Evolutionary conservation across 1,140 invertebrate species (phyloP), one percentile per base, ranked within the genome.

Genomic region (Drosophila suzukii): DNA sequence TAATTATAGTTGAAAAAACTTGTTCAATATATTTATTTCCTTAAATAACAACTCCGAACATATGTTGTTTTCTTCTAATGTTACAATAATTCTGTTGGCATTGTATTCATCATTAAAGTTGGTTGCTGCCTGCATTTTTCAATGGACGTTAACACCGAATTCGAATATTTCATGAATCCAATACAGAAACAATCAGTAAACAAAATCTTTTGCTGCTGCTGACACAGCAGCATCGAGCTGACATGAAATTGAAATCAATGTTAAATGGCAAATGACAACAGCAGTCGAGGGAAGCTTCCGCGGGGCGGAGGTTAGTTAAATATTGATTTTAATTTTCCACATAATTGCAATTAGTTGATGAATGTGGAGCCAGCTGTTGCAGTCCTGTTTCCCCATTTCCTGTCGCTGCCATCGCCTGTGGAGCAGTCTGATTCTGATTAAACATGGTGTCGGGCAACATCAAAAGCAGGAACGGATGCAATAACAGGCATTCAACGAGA

Each of bases 261-360:
- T 63, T 76, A 57, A 76, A 76, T 81, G 67, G 66, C 78, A 53
- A 81, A 54, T 75, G 75, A 60, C 63, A 80, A 56, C 44, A 15
- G 56, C 32, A 44, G 32, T 38, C 53, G 30, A 41, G 50, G 17
- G 20, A 6, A 32, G 53, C 59, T 36, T 27, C 36, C 34, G 24
- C 17, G 50, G 58, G 46, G 39, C 44, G 67, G 61, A 65, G 65
- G 62, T 62, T 65, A 75, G 75, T 83, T 71, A 70, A 83, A 84
- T 84, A 84, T 84, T 84, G 81, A 79, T 84, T 83, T 83, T 66
- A 60, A 79, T 83, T 83, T 79, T 83, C 75, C 80, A 83, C 80
- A 84, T 84, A 84, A 84, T 84, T 84, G 76, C 81, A 84, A 84
- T 84, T 80, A 84, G 81, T 77, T 84, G 76, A 84, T 83, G 81